A percentile compares a stretch with the other conserved stretches of the same genome.
Evolutionary conservation across 2,113 vertebrate species (phyloP).

Genomic region (Megaceryle torquata): DNA sequence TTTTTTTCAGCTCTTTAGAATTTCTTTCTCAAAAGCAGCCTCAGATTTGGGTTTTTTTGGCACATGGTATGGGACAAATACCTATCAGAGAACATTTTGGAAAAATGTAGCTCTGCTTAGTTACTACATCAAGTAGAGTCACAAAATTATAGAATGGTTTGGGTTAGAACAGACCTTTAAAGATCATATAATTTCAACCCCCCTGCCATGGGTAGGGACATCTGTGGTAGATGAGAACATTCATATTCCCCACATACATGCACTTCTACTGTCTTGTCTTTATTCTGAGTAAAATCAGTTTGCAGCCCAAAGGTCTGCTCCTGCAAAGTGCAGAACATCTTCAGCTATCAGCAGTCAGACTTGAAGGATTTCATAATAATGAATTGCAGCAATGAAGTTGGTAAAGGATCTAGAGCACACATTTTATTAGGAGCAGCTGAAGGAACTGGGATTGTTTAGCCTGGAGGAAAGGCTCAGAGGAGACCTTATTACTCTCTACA

Average conservation of each 20-base stretch:
- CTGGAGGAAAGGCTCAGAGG: not conserved
- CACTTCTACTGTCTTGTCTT: not conserved
- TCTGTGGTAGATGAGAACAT: not conserved
- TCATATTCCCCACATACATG: not conserved
- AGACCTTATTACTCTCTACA: rapidly evolving
- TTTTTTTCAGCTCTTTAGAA: not conserved
- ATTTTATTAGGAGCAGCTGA: rapidly evolving
- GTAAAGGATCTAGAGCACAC: not conserved
- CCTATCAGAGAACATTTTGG: not conserved
- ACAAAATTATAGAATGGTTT: not conserved
- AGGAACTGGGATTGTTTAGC: not conserved
- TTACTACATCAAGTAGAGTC: not conserved
- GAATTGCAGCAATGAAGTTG: not conserved
- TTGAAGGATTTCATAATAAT: not conserved
- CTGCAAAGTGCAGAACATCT: not conserved
- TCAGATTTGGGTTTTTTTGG: not conserved
- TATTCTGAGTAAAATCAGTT: not conserved
- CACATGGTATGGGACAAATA: not conserved
- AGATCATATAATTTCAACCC: not conserved
- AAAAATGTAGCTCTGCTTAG: not conserved
- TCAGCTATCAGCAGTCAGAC: not conserved
- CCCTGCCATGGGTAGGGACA: rapidly evolving
- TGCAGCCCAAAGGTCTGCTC: not conserved
- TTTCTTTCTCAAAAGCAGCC: not conserved
- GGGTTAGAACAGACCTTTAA: not conserved